Percentiles rank a stretch among this genome's conserved stretches.
Conservation (phyloP, 2,888 invertebrate genomes). For the Drosophila formosana region DNA sequence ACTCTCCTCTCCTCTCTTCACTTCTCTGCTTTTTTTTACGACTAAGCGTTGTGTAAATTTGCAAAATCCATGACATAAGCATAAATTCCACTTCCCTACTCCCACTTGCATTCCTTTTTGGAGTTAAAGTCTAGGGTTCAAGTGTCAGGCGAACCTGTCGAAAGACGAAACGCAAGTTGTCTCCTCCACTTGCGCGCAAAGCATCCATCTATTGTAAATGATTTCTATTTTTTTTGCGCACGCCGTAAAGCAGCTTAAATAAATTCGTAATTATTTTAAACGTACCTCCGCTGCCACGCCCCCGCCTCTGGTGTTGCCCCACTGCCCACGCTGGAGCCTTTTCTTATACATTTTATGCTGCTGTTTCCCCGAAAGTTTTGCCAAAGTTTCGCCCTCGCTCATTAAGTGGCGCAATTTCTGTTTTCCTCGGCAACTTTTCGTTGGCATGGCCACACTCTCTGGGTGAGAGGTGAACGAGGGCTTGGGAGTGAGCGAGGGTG, state of each 20-base stretch:
- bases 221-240: slow-evolving; percentile 49
- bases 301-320: not conserved
- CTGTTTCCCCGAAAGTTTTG: slow-evolving; percentile 61
- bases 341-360: slow-evolving; percentile 50
- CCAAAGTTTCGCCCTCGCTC: slow-evolving; percentile 74
- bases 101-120: not conserved
- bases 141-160: slow-evolving; percentile 27
- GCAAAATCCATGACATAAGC: slow-evolving; percentile 77
- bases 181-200: slow-evolving; percentile 30
- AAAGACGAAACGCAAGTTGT: slow-evolving; percentile 11
- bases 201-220: slow-evolving; percentile 65
- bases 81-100: slow-evolving; percentile 54
- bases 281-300: slow-evolving; percentile 55
- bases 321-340: slow-evolving; percentile 5
- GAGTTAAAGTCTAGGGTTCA: slow-evolving; percentile 20
- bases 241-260: slow-evolving; percentile 76
- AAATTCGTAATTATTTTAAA: slow-evolving; percentile 81
- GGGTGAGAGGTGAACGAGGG: slow-evolving; percentile 5
- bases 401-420: slow-evolving; percentile 79
- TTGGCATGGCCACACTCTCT: slow-evolving; percentile 24
- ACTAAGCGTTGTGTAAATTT: slow-evolving; percentile 71
- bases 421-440: slow-evolving; percentile 63
- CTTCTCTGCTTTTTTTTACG: slow-evolving; percentile 54
- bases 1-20: not conserved
- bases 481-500: not conserved